Conservation (phyloP, 2,888 invertebrate genomes). For the Timandra comae region DNA sequence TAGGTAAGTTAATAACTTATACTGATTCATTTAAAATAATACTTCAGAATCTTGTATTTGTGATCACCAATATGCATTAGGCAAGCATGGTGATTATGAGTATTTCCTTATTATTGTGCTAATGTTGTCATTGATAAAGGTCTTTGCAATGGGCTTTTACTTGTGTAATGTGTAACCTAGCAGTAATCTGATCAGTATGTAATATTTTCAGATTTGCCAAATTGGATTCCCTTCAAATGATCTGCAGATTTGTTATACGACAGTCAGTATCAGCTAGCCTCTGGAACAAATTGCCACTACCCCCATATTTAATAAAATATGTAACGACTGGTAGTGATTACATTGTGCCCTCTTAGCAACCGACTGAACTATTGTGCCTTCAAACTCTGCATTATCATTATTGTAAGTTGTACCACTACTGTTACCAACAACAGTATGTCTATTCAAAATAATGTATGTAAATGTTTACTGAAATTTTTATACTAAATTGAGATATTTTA, state of each 20-base stretch:
- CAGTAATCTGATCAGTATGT: too few relatives aligned
- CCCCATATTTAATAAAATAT: slow-evolving; percentile 66
- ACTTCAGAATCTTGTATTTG: too few relatives aligned
- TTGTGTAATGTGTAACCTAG: too few relatives aligned
- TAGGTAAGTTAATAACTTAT: slow-evolving; percentile 54
- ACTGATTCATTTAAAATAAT: neutral
- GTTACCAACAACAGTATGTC: slow-evolving; percentile 19
- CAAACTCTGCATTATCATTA: slow-evolving; percentile 25
- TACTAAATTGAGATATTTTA: slow-evolving; percentile 48
- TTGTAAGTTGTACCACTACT: slow-evolving; percentile 25
- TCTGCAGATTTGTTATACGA: slow-evolving; percentile 85
- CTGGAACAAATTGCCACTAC: slow-evolving; percentile 81
- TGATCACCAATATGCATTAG: too few relatives aligned
- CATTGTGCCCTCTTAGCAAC: slow-evolving; percentile 53
- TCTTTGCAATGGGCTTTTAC: too few relatives aligned
- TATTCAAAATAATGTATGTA: slow-evolving; percentile 22
- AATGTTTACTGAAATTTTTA: slow-evolving; percentile 53
- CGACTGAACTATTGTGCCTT: slow-evolving; percentile 41
- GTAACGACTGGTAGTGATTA: slow-evolving; percentile 69
- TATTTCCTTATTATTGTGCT: too few relatives aligned
- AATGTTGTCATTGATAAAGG: too few relatives aligned
- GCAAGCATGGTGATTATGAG: too few relatives aligned
- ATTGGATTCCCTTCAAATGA: slow-evolving; percentile 81
- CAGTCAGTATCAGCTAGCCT: slow-evolving; percentile 81
- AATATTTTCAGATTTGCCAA: slow-evolving; percentile 79